A percentile compares a stretch with the other conserved stretches of the same genome.
Conservation (phyloP, 2,797 vertebrate genomes). For the Salmo trutta region DNA sequence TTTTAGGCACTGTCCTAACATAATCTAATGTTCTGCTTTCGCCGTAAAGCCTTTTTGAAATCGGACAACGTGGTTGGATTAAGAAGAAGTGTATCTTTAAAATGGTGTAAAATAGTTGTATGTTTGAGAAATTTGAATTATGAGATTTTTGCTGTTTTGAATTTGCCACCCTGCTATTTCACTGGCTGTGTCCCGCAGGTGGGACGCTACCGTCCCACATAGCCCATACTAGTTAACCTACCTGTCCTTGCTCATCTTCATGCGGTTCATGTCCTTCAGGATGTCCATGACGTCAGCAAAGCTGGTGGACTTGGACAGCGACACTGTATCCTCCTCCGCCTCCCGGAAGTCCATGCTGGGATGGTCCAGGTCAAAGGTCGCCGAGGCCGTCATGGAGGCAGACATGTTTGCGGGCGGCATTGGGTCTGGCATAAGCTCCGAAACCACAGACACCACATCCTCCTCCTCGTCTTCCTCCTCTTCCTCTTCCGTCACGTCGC, state of each 20-base stretch:
- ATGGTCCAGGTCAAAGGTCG: conserved; percentile 87
- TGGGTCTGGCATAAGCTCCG: conserved; percentile 90
- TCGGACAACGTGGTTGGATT: too few species aligned
- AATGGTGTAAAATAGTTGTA: too few species aligned
- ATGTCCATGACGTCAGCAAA: conserved; percentile 99
- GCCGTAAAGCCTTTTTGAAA: too few species aligned
- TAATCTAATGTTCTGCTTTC: too few species aligned
- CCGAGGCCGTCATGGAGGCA: conserved; percentile 85
- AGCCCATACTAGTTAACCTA: conserved; percentile 44
- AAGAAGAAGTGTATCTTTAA: too few species aligned
- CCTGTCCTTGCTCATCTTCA: conserved; percentile 98
- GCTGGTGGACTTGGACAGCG: conserved; percentile 97
- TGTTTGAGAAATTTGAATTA: too few species aligned
- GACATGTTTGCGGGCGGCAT: conserved; percentile 83
- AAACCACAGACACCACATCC: conserved; percentile 75
- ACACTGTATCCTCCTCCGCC: conserved; percentile 91
- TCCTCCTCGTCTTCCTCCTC: conserved; percentile 86
- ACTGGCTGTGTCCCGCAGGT: too few species aligned
- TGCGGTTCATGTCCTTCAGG: conserved; percentile 96
- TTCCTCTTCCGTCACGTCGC: conserved; percentile 91
- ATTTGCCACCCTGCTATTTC: too few species aligned
- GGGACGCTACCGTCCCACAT: too few species aligned
- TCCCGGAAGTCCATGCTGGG: conserved; percentile 81
- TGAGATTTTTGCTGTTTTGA: too few species aligned
- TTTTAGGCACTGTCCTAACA: too few species aligned